phyloP scores from a whole-genome alignment of 2,888 invertebrate species.

The Drosophila borealis region DNA sequence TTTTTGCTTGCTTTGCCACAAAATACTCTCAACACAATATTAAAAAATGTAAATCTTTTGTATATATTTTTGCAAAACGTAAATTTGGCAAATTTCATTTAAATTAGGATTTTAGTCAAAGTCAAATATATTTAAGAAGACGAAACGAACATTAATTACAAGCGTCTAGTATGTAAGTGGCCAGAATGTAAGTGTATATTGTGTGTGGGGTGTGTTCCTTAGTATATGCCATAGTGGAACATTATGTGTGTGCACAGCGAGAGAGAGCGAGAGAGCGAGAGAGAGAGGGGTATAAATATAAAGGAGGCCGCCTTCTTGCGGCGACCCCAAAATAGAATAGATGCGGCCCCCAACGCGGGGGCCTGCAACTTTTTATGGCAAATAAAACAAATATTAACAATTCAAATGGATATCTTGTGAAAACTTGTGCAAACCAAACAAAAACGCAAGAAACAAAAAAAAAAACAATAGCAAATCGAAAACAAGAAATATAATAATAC shows the following conservation, averaged over 20 bases:
- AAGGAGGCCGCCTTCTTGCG: slow-evolving; percentile 23
- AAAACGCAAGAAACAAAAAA: neutral
- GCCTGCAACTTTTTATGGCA: slow-evolving; percentile 73
- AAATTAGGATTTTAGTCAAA: slow-evolving; percentile 57
- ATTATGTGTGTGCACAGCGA: slow-evolving; percentile 11
- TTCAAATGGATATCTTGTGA: slow-evolving; percentile 32
- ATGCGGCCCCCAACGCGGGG: slow-evolving; percentile 69
- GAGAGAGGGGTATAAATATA: slow-evolving; percentile 33
- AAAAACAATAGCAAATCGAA: neutral
- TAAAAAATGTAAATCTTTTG: neutral
- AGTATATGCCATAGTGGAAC: slow-evolving; percentile 2
- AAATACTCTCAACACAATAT: neutral
- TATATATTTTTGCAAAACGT: neutral
- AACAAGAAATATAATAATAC: slow-evolving; percentile 9
- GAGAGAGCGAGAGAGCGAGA: too few relatives aligned
- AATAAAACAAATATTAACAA: slow-evolving; percentile 62
- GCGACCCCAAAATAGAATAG: slow-evolving; percentile 69
- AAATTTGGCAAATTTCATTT: slow-evolving; percentile 33
- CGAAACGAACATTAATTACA: slow-evolving; percentile 43
- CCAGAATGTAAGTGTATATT: slow-evolving; percentile 4
- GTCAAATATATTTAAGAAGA: slow-evolving; percentile 41
- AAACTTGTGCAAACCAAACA: slow-evolving; percentile 2
- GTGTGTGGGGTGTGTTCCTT: slow-evolving; percentile 6
- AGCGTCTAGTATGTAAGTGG: slow-evolving; percentile 23
- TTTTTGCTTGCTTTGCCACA: too few relatives aligned